Percentiles rank a stretch among this genome's conserved stretches.
Conservation (phyloP, 2,888 invertebrate genomes). For the Diadegma fenestrale region DNA sequence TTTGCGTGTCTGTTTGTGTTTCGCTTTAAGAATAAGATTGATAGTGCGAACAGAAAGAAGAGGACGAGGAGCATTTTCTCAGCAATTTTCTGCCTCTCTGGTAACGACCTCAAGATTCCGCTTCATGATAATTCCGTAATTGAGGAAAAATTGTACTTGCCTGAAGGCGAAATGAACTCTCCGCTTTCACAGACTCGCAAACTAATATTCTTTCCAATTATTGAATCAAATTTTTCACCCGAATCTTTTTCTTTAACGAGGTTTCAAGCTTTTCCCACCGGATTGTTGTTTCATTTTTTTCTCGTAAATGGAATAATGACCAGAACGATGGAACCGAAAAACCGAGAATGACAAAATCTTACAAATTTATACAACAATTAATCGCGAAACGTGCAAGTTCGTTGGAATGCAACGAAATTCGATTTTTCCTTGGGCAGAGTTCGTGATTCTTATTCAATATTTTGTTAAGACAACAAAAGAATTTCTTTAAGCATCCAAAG, state of each 20-base stretch:
- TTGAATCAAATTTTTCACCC: conserved; percentile 52
- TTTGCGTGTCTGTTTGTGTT: not conserved
- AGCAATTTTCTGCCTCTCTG: conserved; percentile 64
- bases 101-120: conserved; percentile 52
- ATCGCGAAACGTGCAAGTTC: too few relatives aligned
- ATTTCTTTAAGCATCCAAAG: too few relatives aligned
- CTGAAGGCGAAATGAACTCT: conserved; percentile 40
- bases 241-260: conserved; percentile 13
- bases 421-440: too few relatives aligned
- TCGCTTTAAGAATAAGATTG: conserved; percentile 5
- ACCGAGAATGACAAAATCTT: not conserved
- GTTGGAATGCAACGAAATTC: too few relatives aligned
- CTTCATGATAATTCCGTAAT: conserved; percentile 60
- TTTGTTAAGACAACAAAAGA: too few relatives aligned
- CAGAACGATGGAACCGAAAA: not conserved
- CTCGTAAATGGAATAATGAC: not conserved
- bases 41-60: conserved; percentile 43
- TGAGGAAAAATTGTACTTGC: conserved; percentile 52
- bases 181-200: conserved; percentile 50
- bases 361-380: too few relatives aligned
- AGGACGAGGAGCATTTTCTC: conserved; percentile 58
- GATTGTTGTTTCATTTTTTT: not conserved
- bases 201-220: conserved; percentile 36
- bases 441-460: too few relatives aligned
- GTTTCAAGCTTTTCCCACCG: not conserved